Evolutionary conservation across 2,113 vertebrate genomes (phyloP).

Genomic region (Zeus faber): DNA sequence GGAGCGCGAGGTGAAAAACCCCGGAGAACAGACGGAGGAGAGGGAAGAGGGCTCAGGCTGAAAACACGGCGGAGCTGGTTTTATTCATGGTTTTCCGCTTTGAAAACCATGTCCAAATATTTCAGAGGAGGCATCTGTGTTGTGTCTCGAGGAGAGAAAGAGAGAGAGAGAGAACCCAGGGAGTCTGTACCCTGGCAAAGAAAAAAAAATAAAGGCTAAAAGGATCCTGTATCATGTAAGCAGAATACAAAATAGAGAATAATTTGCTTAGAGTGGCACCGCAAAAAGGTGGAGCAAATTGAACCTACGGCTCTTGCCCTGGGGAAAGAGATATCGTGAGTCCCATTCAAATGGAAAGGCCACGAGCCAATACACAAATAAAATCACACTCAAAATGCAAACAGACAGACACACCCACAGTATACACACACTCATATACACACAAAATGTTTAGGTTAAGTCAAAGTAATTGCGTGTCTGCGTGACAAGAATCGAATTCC

Average conservation of each 20-base stretch:
- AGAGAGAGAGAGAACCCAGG: conserved; percentile 2
- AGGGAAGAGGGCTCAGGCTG: conserved; percentile 1
- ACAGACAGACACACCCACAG: not conserved
- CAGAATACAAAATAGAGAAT: conserved; percentile 3
- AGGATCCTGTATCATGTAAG: not conserved
- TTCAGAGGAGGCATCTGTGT: not conserved
- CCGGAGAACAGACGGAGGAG: too few species aligned
- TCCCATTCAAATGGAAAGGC: not conserved
- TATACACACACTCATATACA: not conserved
- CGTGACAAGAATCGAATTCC: conserved; percentile 42
- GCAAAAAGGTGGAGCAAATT: conserved; percentile 1
- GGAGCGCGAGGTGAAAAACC: conserved; percentile 24
- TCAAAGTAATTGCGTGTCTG: conserved; percentile 30
- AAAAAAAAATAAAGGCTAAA: not conserved
- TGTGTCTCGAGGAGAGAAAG: conserved; percentile 5
- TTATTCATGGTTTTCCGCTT: conserved; percentile 16
- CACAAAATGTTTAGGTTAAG: conserved; percentile 17
- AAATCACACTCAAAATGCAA: not conserved
- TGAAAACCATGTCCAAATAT: not conserved
- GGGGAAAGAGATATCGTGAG: conserved; percentile 6
- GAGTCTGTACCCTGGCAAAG: not conserved
- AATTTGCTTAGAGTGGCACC: conserved; percentile 4
- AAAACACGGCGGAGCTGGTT: conserved; percentile 12
- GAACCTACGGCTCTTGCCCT: conserved; percentile 15
- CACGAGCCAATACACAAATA: conserved; percentile 6